Conservation (phyloP, 1,140 invertebrate species). For the Sipha flava region DNA sequence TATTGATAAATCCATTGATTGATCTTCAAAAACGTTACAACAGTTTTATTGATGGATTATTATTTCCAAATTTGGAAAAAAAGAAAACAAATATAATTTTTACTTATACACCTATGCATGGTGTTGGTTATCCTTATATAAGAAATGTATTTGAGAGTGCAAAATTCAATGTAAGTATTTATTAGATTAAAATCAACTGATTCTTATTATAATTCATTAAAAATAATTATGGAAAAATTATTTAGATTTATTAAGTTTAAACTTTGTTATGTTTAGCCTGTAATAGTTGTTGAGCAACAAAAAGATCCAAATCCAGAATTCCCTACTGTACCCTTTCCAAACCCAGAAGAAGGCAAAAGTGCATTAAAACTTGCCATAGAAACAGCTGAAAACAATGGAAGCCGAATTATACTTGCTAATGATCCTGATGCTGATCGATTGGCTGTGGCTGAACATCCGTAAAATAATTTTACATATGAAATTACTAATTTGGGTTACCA, state of each 20-base stretch:
- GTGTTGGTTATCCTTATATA: constrained; percentile 82
- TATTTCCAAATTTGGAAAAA: constrained; percentile 6
- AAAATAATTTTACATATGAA: constrained; percentile 40
- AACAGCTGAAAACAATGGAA: constrained; percentile 64
- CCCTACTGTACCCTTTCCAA: constrained; percentile 92
- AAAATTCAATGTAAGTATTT: constrained; percentile 57
- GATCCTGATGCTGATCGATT: constrained; percentile 97
- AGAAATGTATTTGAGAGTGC: constrained; percentile 63
- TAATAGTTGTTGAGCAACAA: constrained; percentile 75
- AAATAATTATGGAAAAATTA: background rate
- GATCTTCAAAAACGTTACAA: constrained; percentile 45
- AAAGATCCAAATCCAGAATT: constrained; percentile 91
- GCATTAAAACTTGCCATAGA: constrained; percentile 77
- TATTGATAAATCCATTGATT: constrained; percentile 51
- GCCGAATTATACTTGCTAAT: constrained; percentile 82
- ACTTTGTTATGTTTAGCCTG: background rate
- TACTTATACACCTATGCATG: constrained; percentile 96
- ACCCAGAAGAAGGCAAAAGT: constrained; percentile 93
- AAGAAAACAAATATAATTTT: constrained; percentile 55
- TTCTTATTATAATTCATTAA: background rate
- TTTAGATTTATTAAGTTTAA: background rate
- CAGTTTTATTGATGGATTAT: background rate
- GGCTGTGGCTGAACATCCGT: constrained; percentile 70
- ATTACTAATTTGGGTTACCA: too few species aligned
- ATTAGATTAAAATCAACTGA: background rate